Conservation (phyloP, 2,113 vertebrate species). For the Prionailurus bengalensis region DNA sequence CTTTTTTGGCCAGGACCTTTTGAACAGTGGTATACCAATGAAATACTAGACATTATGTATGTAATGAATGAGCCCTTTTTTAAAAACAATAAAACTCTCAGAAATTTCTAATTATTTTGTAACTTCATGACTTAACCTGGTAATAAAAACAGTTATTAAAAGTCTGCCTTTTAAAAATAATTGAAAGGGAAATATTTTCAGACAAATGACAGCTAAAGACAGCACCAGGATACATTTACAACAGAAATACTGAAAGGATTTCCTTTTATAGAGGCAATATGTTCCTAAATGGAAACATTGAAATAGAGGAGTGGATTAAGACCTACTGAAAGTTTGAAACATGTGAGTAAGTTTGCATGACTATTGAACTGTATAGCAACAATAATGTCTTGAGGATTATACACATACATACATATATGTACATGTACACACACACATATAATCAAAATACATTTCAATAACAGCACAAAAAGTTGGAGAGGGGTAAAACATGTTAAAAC, state of each 20-base stretch:
- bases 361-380: background rate
- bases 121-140: conserved; percentile 84
- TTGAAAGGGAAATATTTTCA: background rate
- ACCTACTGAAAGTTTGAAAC: background rate
- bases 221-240: background rate
- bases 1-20: conserved; percentile 68
- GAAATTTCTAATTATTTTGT: conserved; percentile 87
- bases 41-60: conserved; percentile 86
- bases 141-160: conserved; percentile 84
- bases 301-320: background rate
- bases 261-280: background rate
- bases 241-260: background rate
- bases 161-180: conserved; percentile 79
- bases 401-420: background rate
- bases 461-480: background rate
- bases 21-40: conserved; percentile 75
- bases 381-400: background rate
- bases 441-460: conserved; percentile 14
- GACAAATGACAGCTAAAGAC: background rate
- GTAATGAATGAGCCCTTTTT: conserved; percentile 71
- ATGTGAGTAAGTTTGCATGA: background rate
- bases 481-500: background rate
- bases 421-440: background rate
- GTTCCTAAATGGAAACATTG: background rate
- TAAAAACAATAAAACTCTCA: conserved; percentile 75